Percentiles rank a stretch among this genome's conserved stretches.
These are phyloP conservation scores for Pluvialis apricaria DNA, from an alignment of 2,113 vertebrate genomes.

Conservation along the genomic window DNA sequence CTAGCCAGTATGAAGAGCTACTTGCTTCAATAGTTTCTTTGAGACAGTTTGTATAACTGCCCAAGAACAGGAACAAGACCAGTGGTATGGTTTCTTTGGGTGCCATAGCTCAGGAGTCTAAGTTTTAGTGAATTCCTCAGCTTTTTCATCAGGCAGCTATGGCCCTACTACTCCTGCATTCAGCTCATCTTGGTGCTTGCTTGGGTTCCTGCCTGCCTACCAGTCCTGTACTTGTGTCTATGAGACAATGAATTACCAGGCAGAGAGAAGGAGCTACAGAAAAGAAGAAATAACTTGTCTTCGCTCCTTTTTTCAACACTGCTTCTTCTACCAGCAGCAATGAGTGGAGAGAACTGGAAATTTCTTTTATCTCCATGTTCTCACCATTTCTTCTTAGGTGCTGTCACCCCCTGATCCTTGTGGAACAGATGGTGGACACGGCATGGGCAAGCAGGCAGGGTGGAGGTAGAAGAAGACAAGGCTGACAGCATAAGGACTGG, in stretches of 20 bases:
- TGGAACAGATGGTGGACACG: not conserved
- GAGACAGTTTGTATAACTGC: not conserved
- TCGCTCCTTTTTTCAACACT: not conserved
- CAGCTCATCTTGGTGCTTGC: not conserved
- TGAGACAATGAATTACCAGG: not conserved
- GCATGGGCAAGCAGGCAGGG: not conserved
- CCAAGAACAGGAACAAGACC: not conserved
- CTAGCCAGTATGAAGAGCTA: not conserved
- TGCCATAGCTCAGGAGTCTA: not conserved
- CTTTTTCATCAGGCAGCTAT: not conserved
- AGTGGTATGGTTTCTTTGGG: not conserved
- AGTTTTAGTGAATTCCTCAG: not conserved
- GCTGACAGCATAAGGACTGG: not conserved
- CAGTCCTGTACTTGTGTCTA: not conserved
- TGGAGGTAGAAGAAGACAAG: not conserved
- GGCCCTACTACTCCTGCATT: accelerated
- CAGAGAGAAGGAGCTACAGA: not conserved
- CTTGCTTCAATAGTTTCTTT: not conserved
- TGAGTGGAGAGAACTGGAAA: not conserved
- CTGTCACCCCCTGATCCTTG: not conserved
- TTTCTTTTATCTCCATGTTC: not conserved
- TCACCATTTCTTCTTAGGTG: not conserved
- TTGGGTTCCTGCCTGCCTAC: not conserved
- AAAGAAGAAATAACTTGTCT: not conserved
- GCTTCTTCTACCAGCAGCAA: not conserved